phyloP scores from a whole-genome alignment of 2,888 invertebrate species.

The Rambutsinella grinnellia region DNA sequence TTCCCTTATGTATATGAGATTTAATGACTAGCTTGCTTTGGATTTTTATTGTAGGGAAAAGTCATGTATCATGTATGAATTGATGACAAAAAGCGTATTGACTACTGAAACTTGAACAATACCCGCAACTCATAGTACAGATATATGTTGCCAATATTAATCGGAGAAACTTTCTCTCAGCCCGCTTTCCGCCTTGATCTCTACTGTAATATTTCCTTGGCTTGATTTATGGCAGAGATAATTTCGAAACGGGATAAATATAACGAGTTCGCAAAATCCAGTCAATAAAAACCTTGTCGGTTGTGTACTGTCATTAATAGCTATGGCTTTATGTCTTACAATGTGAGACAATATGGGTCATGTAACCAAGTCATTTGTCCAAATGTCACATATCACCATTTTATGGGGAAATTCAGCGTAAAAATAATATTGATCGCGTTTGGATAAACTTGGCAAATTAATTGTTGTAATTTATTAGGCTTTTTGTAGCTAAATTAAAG shows the following conservation, averaged over 20 bases:
- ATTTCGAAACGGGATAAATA: constrained; percentile 15
- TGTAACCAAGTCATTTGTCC: too few relatives aligned
- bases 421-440: too few relatives aligned
- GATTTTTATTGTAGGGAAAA: not conserved
- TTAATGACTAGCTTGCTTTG: not conserved
- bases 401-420: too few relatives aligned
- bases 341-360: too few relatives aligned
- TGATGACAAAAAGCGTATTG: not conserved
- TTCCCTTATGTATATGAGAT: not conserved
- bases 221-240: constrained; percentile 38
- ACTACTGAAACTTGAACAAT: not conserved
- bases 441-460: too few relatives aligned
- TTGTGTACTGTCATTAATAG: not conserved
- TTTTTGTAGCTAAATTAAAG: too few relatives aligned
- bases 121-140: not conserved
- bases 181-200: constrained; percentile 1
- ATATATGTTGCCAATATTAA: too few relatives aligned
- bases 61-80: not conserved
- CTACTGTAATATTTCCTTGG: constrained; percentile 6
- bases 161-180: too few relatives aligned
- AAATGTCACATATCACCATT: too few relatives aligned
- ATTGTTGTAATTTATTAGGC: too few relatives aligned
- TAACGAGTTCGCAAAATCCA: constrained; percentile 4
- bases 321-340: too few relatives aligned
- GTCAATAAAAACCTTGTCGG: constrained; percentile 8